Base-by-base conservation (phyloP, 2,797 vertebrate genomes). In the Paratrypauchen microcephalus region DNA sequence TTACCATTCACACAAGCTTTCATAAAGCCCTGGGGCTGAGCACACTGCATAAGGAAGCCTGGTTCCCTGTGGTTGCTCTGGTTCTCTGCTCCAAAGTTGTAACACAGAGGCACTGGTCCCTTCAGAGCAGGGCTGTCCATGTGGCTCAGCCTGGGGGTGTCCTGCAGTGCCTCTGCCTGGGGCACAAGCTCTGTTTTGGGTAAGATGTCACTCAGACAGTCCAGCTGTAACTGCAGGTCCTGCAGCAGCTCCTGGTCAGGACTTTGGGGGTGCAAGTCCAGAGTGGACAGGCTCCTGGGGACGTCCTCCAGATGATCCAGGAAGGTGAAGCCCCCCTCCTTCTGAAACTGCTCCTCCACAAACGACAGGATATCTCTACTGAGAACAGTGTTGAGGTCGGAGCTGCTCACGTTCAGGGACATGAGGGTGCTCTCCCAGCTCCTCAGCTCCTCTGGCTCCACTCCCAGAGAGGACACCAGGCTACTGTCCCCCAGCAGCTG, bases 341-440 rank as follows among this genome's bases (percentile, higher is more conserved):
- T 81, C 28, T 90, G 78, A 2, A 92, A 84, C 58, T 91, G 78
- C 67, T 94, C 92, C 70, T 94, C 92, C 6, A 88, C 77, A 0
- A 69, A 93, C 0, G 85, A 71, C 32, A 92, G 70, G 67, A 90
- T 89, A 84, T 92, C 81, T 0, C 84, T 79, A 70, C 69, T 87
- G 1, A 89, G 77, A 9, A 91, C 81, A 60, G 92, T 70, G 0
- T 75, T 77, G 5, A 79, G 74, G 52, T 91, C 88, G 0, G 87
- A 84, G 63, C 56, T 73, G 74, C 19, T 82, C 47, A 60, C 54
- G 67, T 79, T 87, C 79, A 94, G 82, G 76, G 77, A 86, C 56
- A 92, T 82, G 73, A 95, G 78, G 4, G 85, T 84, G 41, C 81
- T 91, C 81, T 95, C 92, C 94, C 94, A 95, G 61, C 75, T 88